Conservation (phyloP, 2,113 vertebrate species). For the Scopus umbretta region DNA sequence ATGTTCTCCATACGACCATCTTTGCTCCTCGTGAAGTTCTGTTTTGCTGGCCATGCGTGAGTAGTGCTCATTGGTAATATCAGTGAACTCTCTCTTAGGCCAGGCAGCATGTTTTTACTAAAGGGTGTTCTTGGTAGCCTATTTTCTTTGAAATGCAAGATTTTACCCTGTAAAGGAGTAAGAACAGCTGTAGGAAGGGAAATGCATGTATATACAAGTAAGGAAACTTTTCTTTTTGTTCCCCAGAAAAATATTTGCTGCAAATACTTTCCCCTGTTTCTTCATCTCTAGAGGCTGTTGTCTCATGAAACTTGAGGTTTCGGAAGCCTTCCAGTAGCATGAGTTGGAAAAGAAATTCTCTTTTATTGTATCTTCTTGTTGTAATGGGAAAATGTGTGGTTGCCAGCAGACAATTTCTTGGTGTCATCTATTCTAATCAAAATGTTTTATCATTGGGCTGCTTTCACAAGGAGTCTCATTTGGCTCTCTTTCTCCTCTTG, state of each 20-base stretch:
- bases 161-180: background rate
- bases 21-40: background rate
- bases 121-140: background rate
- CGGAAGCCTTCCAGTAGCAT: background rate
- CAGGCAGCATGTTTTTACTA: background rate
- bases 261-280: background rate
- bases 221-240: background rate
- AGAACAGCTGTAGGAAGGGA: background rate
- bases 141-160: background rate
- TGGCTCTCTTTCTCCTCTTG: slow-evolving; percentile 13
- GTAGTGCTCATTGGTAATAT: background rate
- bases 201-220: background rate
- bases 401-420: slow-evolving; percentile 44
- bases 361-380: slow-evolving; percentile 1
- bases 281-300: background rate
- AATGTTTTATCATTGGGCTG: slow-evolving; percentile 23
- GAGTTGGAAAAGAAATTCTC: slow-evolving; percentile 35
- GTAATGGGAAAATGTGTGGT: slow-evolving; percentile 21
- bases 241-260: background rate
- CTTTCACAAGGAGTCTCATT: slow-evolving; percentile 51
- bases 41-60: fast-evolving
- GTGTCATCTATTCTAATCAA: slow-evolving; percentile 39
- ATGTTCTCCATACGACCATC: background rate
- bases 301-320: slow-evolving; percentile 12
- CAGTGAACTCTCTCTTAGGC: background rate